Evolutionary conservation across 1,140 invertebrate genomes (phyloP).

Genomic region (Brachionus plicatilis): DNA sequence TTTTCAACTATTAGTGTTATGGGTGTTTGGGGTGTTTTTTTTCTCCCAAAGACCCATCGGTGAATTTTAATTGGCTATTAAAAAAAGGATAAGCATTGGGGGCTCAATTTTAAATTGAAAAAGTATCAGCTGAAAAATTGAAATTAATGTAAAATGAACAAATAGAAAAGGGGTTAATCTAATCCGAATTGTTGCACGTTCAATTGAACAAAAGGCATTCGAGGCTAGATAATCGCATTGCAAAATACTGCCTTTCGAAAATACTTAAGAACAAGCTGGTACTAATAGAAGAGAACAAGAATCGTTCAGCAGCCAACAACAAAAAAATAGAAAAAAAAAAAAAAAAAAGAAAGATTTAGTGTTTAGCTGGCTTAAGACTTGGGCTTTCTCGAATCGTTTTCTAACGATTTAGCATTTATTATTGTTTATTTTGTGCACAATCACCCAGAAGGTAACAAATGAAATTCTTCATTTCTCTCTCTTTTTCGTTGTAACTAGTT

Average conservation of each 20-base stretch:
- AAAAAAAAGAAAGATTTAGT: neutral
- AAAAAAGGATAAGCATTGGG: neutral
- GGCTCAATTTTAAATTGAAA: neutral
- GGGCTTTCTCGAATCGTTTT: neutral
- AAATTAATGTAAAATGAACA: neutral
- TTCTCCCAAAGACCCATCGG: neutral
- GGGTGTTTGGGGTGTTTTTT: neutral
- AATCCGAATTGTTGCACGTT: neutral
- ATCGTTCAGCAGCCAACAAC: no score
- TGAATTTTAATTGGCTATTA: neutral
- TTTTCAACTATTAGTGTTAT: no score
- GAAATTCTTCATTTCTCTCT: neutral
- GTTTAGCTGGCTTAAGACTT: neutral
- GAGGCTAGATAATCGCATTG: neutral
- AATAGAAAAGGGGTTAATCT: neutral
- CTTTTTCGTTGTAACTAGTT: neutral
- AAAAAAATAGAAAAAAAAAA: neutral
- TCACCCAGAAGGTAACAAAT: slow-evolving; percentile 16
- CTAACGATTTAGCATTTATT: slow-evolving; percentile 18
- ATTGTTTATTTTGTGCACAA: neutral
- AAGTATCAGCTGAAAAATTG: neutral
- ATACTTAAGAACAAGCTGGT: neutral
- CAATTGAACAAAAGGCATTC: neutral
- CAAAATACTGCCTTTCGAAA: neutral
- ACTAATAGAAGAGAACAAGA: neutral